A percentile compares a stretch with the other conserved stretches of the same genome.
Evolutionary conservation across 1,140 invertebrate genomes (phyloP).

Genomic region (Trichonephila clavata): DNA sequence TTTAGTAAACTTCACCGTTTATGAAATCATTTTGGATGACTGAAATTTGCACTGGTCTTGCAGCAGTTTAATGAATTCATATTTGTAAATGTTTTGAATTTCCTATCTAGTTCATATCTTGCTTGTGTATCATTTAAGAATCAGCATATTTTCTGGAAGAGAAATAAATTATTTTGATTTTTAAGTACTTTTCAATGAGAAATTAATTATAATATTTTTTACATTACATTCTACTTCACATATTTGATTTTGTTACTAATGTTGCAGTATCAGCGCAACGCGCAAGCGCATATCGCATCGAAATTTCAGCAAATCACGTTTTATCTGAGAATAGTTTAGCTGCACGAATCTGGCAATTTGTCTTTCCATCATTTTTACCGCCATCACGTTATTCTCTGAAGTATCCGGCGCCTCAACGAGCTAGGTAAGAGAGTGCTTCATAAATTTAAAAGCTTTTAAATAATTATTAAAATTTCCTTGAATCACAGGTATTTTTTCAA

Average conservation of each 20-base stretch:
- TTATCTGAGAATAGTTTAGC: constrained; percentile 60
- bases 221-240: too few relatives aligned
- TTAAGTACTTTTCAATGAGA: too few relatives aligned
- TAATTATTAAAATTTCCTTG: neutral
- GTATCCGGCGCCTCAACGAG: neutral
- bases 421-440: neutral
- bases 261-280: neutral
- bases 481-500: neutral
- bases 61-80: too few relatives aligned
- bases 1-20: too few relatives aligned
- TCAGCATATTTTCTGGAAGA: too few relatives aligned
- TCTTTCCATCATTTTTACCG: constrained; percentile 54
- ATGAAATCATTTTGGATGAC: too few relatives aligned
- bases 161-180: too few relatives aligned
- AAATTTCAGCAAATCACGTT: constrained; percentile 7
- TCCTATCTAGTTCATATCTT: too few relatives aligned
- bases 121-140: too few relatives aligned
- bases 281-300: constrained; percentile 7
- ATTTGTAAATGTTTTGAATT: too few relatives aligned
- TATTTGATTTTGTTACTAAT: neutral
- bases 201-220: too few relatives aligned
- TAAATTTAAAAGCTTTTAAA: neutral
- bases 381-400: constrained; percentile 47
- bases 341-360: constrained; percentile 23
- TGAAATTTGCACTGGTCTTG: too few relatives aligned